Percentiles rank a stretch among this genome's conserved stretches.
phyloP scores from a whole-genome alignment of 2,888 invertebrate genomes.

The Cheilosia soror region DNA sequence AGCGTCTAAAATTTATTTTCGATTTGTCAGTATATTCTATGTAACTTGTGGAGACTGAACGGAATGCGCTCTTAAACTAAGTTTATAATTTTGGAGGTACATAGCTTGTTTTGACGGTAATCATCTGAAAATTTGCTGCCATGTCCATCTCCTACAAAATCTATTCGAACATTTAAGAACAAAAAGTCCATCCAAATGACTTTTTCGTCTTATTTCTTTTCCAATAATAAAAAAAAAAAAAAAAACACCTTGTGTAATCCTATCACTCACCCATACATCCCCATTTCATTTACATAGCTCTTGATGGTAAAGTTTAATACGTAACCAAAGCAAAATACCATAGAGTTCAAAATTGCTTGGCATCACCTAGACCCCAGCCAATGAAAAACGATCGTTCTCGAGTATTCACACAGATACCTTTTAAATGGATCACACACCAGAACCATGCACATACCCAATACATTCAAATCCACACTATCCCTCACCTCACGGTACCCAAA shows the following conservation, averaged over 20 bases:
- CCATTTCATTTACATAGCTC: conserved; percentile 30
- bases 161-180: conserved; percentile 12
- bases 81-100: no score
- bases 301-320: conserved; percentile 52
- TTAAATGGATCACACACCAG: conserved; percentile 22
- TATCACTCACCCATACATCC: conserved; percentile 64
- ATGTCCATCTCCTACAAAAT: background rate
- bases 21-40: no score
- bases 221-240: conserved; percentile 27
- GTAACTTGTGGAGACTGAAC: no score
- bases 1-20: no score
- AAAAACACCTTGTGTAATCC: conserved; percentile 74
- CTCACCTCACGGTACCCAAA: conserved; percentile 40
- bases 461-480: conserved; percentile 27
- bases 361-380: conserved; percentile 63
- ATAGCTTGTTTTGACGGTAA: no score
- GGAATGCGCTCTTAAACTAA: no score
- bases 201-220: conserved; percentile 34
- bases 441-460: conserved; percentile 14
- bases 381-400: conserved; percentile 60
- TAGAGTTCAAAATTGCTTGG: conserved; percentile 38
- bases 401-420: conserved; percentile 30
- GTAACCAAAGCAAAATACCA: conserved; percentile 41
- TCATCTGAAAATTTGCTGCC: background rate
- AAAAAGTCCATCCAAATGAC: conserved; percentile 3